phyloP scores from a whole-genome alignment of 1,140 invertebrate species.

The Charaxes varanes region DNA sequence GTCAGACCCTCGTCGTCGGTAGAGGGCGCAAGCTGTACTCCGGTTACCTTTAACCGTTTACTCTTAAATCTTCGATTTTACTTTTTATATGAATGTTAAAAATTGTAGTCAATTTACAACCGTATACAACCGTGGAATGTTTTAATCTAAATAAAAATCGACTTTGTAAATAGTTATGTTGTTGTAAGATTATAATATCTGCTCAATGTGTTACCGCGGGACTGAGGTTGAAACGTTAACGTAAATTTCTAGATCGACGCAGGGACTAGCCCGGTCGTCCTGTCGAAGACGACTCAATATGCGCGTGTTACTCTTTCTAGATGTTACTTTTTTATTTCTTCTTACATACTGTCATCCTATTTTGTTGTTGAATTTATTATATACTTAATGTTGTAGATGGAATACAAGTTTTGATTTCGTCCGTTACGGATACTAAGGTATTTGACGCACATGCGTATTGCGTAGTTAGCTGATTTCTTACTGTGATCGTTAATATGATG shows the following conservation, averaged over 20 bases:
- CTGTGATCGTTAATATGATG: slow-evolving; percentile 66
- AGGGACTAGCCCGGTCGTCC: slow-evolving; percentile 20
- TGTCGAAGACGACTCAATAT: no score
- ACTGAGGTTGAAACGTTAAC: no score
- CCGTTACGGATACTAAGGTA: slow-evolving; percentile 41
- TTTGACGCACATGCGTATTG: slow-evolving; percentile 67
- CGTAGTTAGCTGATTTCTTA: slow-evolving; percentile 67
- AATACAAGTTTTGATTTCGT: slow-evolving; percentile 6
- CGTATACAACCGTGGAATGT: slow-evolving; percentile 16
- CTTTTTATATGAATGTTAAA: slow-evolving; percentile 54
- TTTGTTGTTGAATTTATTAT: no score
- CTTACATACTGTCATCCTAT: no score
- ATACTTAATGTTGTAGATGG: no score
- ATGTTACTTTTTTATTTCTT: no score
- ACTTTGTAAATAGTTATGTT: slow-evolving; percentile 69
- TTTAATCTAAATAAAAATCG: slow-evolving; percentile 58
- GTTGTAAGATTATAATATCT: slow-evolving; percentile 66
- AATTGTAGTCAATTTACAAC: slow-evolving; percentile 21
- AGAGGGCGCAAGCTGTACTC: no score
- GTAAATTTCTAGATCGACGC: slow-evolving; percentile 18
- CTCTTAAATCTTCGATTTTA: slow-evolving; percentile 31
- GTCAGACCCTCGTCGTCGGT: no score
- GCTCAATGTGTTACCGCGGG: slow-evolving; percentile 67
- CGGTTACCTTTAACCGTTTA: slow-evolving; percentile 20
- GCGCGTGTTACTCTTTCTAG: no score